phyloP scores from a whole-genome alignment of 1,140 invertebrate species.

The Atopsyche davidsoni region DNA sequence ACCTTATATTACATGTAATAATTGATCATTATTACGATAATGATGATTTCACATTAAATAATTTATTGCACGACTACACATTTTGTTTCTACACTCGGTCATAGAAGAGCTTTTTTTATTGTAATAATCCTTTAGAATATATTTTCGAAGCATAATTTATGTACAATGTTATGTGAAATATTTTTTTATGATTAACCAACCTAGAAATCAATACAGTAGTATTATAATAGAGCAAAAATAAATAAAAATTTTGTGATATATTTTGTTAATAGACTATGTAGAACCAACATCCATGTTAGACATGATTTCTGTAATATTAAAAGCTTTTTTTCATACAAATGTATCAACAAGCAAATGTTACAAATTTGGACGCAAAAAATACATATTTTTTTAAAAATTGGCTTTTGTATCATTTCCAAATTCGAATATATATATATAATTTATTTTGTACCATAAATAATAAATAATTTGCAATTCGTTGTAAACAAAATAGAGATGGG shows the following conservation, averaged over 20 bases:
- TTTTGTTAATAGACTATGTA: neutral
- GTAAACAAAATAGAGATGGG: no score
- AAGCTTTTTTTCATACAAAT: neutral
- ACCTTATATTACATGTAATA: neutral
- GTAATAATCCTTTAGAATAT: neutral
- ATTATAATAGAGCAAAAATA: neutral
- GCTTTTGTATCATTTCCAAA: neutral
- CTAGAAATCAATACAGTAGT: neutral
- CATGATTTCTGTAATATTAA: neutral
- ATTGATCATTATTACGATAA: neutral
- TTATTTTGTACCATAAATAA: neutral
- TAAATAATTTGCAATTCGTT: no score
- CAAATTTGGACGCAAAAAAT: no score
- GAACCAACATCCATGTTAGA: neutral
- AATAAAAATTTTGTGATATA: neutral
- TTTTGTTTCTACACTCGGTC: neutral
- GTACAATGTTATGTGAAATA: neutral
- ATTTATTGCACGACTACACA: constrained; percentile 4
- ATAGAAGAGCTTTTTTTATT: neutral
- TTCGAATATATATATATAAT: constrained; percentile 1
- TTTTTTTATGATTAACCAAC: neutral
- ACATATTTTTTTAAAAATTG: no score
- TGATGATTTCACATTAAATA: neutral
- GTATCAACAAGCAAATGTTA: neutral
- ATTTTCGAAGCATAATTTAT: neutral